A percentile compares a stretch with the other conserved stretches of the same genome.
Conservation (phyloP, 2,113 vertebrate genomes). For the Nycticorax nycticorax region DNA sequence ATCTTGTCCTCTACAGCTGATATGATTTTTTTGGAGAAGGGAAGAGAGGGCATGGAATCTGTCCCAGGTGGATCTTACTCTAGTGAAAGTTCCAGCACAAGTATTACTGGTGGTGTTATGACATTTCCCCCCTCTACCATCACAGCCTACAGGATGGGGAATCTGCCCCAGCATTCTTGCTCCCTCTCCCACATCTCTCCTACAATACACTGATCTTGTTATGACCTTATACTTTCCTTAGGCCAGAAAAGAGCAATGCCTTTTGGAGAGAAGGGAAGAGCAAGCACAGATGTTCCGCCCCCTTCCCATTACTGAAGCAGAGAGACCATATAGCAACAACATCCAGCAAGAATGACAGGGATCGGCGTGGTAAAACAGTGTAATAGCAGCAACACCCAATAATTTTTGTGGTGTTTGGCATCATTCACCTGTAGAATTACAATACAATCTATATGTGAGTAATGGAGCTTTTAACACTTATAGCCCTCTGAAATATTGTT, state of each 20-base stretch:
- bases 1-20: background rate
- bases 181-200: background rate
- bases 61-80: background rate
- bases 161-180: background rate
- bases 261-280: background rate
- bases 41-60: background rate
- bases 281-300: background rate
- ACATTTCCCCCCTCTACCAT: background rate
- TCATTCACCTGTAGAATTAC: background rate
- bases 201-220: background rate
- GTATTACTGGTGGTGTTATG: rapidly evolving
- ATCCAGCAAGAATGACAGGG: background rate
- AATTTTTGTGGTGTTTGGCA: background rate
- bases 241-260: background rate
- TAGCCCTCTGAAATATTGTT: background rate
- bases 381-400: background rate
- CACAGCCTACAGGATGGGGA: background rate
- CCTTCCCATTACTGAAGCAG: background rate
- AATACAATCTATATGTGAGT: background rate
- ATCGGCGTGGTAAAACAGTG: background rate
- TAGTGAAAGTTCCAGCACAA: background rate
- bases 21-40: background rate
- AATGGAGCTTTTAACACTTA: background rate
- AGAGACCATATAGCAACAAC: background rate
- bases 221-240: background rate